phyloP scores from a whole-genome alignment of 2,888 invertebrate genomes.

The Eurois occulta region DNA sequence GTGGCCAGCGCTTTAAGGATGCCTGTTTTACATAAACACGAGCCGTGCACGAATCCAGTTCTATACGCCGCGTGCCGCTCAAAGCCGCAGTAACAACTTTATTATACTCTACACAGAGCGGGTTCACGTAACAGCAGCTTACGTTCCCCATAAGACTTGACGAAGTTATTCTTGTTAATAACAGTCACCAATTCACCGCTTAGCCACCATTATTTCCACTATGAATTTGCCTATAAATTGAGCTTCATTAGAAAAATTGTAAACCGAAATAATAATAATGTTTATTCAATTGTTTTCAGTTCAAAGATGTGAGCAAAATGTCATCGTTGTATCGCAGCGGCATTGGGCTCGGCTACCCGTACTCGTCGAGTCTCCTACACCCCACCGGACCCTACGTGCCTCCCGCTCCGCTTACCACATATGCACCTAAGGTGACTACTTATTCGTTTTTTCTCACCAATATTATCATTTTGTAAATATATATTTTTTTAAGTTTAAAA shows the following conservation, averaged over 20 bases:
- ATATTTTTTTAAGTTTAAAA: background rate
- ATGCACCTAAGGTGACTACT: constrained; percentile 95
- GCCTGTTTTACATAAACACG: background rate
- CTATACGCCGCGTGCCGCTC: background rate
- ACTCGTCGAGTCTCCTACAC: constrained; percentile 94
- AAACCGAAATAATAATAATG: background rate
- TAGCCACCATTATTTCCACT: background rate
- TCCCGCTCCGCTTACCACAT: constrained; percentile 95
- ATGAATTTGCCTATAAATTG: background rate
- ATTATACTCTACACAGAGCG: constrained; percentile 73
- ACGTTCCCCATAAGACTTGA: too few relatives aligned
- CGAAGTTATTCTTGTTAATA: background rate
- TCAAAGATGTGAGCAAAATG: constrained; percentile 97
- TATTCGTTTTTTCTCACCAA: background rate
- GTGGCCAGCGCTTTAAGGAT: too few relatives aligned
- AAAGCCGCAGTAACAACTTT: constrained; percentile 93
- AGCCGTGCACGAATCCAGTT: background rate
- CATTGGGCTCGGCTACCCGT: constrained; percentile 94
- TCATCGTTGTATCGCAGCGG: constrained; percentile 95
- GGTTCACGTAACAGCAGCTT: background rate
- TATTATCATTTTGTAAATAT: constrained; percentile 25
- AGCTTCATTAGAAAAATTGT: background rate
- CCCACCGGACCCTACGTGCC: constrained; percentile 97
- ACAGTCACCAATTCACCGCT: background rate
- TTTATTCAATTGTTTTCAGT: constrained; percentile 85